These are phyloP conservation scores for Uromys caudimaculatus DNA, from an alignment of 2,797 vertebrate genomes.

Conservation along the genomic window DNA sequence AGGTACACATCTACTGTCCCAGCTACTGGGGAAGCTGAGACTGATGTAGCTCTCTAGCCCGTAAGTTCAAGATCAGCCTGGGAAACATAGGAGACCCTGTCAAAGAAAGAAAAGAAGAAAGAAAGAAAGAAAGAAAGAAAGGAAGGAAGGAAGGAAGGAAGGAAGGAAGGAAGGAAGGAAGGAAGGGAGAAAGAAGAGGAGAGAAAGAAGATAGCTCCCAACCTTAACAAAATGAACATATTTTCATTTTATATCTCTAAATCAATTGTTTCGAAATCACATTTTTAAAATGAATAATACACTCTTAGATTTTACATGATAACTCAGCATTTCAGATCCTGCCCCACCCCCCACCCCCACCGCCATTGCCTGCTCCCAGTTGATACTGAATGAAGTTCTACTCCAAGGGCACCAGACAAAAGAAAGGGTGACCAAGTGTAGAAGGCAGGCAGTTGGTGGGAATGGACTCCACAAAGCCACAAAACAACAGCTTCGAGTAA, in stretches of 20 bases:
- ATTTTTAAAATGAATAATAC: neutral
- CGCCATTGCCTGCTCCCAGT: neutral
- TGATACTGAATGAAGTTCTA: neutral
- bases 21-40: neutral
- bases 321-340: neutral
- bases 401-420: neutral
- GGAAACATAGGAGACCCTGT: neutral
- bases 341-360: neutral
- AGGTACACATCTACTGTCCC: neutral
- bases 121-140: no score
- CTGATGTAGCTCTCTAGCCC: no score
- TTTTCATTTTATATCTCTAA: neutral
- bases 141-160: no score
- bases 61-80: neutral
- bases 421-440: neutral
- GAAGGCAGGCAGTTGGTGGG: neutral
- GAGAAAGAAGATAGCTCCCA: neutral
- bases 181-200: no score
- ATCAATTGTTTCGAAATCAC: conserved; percentile 15
- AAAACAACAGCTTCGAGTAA: neutral
- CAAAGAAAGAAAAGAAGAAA: neutral
- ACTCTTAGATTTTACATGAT: neutral
- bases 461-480: neutral
- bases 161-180: neutral
- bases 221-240: neutral